Percentiles rank a stretch among this genome's conserved stretches.
phyloP scores from a whole-genome alignment of 92 coral and sea anemone genomes.

The Virgularia gustaviana region DNA sequence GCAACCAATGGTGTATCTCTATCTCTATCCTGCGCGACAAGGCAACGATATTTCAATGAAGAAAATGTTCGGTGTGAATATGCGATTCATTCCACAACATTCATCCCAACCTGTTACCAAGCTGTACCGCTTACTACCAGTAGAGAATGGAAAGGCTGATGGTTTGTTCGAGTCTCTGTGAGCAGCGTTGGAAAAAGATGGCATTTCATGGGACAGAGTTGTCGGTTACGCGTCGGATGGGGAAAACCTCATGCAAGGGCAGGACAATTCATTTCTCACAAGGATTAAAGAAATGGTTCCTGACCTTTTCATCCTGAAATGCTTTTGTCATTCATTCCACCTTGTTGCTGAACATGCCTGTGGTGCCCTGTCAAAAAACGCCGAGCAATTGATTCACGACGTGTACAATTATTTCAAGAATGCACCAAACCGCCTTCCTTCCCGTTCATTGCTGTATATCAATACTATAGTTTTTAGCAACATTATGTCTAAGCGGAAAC shows the following conservation, averaged over 20 bases:
- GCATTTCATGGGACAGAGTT: slow-evolving; percentile 3
- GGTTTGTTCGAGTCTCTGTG: slow-evolving; percentile 16
- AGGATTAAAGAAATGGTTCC: slow-evolving; percentile 26
- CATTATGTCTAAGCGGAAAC: too few relatives aligned
- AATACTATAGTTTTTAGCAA: too few relatives aligned
- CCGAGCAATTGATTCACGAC: slow-evolving; percentile 10
- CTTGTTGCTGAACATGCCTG: slow-evolving; percentile 32
- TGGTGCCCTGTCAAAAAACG: too few relatives aligned
- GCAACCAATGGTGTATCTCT: background rate
- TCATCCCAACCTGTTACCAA: slow-evolving; percentile 7
- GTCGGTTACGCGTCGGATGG: slow-evolving; percentile 27
- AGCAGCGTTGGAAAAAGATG: slow-evolving; percentile 5
- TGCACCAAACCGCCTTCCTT: slow-evolving; percentile 10
- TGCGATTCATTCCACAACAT: slow-evolving; percentile 13
- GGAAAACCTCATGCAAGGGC: slow-evolving; percentile 26
- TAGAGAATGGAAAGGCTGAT: slow-evolving; percentile 20
- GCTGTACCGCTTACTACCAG: slow-evolving; percentile 14
- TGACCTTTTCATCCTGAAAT: slow-evolving; percentile 18
- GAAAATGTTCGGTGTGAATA: slow-evolving; percentile 18
- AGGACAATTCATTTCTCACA: slow-evolving; percentile 15
- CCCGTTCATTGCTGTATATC: too few relatives aligned
- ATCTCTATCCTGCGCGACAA: slow-evolving; percentile 8
- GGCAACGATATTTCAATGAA: slow-evolving; percentile 29
- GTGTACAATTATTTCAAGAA: slow-evolving; percentile 15
- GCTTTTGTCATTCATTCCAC: slow-evolving; percentile 21